These are phyloP conservation scores for Tortricodes alternella DNA, from an alignment of 2,888 invertebrate genomes.

Conservation along the genomic window DNA sequence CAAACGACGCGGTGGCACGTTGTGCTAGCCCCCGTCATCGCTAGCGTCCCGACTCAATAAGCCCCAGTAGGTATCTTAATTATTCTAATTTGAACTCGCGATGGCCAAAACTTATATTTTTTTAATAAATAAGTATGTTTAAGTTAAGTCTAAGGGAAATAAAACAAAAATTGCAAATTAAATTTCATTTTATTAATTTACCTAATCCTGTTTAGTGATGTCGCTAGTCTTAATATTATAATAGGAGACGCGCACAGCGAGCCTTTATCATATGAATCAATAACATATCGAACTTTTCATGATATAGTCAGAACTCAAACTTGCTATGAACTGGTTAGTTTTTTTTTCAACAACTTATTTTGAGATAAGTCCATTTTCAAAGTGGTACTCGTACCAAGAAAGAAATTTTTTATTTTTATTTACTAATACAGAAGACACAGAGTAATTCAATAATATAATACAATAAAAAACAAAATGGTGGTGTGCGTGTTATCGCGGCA, in stretches of 20 bases:
- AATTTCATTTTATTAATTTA: neutral
- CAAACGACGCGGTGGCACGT: neutral
- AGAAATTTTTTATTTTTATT: too few species aligned
- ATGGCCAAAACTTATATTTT: constrained; percentile 31
- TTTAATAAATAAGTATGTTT: constrained; percentile 23
- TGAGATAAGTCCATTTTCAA: too few species aligned
- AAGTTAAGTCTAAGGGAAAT: constrained; percentile 12
- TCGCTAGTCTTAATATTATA: neutral
- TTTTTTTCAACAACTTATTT: too few species aligned
- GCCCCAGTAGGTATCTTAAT: constrained; percentile 16
- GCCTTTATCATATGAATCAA: neutral
- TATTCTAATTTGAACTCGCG: constrained; percentile 20
- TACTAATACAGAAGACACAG: too few species aligned
- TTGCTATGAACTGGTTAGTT: too few species aligned
- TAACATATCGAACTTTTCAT: too few species aligned
- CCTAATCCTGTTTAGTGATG: neutral
- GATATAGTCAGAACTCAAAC: too few species aligned
- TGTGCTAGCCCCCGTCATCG: too few species aligned
- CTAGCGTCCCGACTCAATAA: neutral
- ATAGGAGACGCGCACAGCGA: constrained; percentile 1
- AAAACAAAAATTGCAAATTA: constrained; percentile 12
- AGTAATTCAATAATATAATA: too few species aligned
- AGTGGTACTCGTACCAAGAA: too few species aligned
- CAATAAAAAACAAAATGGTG: too few species aligned
- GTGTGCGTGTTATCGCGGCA: too few species aligned